Percentiles rank a stretch among this genome's conserved stretches.
These are phyloP conservation scores for Stenotaenia linearis DNA, from an alignment of 2,888 invertebrate genomes.

Conservation along the genomic window DNA sequence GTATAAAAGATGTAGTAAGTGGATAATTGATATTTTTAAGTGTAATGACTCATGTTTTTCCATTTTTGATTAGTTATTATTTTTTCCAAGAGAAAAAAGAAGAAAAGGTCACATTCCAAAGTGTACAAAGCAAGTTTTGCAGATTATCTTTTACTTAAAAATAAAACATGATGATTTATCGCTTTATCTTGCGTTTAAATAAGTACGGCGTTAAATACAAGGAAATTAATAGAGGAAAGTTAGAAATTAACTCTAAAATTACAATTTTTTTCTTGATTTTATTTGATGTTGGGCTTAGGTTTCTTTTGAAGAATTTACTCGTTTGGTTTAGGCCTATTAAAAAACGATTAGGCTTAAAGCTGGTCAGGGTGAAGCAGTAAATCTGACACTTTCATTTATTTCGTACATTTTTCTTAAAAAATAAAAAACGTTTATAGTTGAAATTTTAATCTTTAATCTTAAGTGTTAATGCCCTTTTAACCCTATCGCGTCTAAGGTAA, in stretches of 20 bases:
- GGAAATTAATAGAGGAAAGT: neutral
- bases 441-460: neutral
- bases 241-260: neutral
- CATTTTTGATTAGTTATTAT: neutral
- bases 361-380: neutral
- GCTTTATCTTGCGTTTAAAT: neutral
- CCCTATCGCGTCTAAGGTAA: neutral
- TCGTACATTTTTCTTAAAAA: too few species aligned
- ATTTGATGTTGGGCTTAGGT: too few species aligned
- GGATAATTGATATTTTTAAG: neutral
- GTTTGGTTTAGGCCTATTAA: neutral
- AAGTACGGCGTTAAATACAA: too few species aligned
- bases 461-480: neutral
- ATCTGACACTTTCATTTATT: neutral
- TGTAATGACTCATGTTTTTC: neutral
- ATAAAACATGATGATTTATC: neutral
- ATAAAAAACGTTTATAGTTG: neutral
- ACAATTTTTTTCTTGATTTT: neutral
- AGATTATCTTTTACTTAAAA: neutral
- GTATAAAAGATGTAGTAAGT: neutral
- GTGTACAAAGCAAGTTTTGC: neutral
- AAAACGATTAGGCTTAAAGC: neutral
- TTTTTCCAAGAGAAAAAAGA: neutral
- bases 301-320: too few species aligned
- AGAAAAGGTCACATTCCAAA: neutral